A percentile compares a stretch with the other conserved stretches of the same genome.
phyloP scores from a whole-genome alignment of 2,797 vertebrate genomes.

The Lagodon rhomboides region DNA sequence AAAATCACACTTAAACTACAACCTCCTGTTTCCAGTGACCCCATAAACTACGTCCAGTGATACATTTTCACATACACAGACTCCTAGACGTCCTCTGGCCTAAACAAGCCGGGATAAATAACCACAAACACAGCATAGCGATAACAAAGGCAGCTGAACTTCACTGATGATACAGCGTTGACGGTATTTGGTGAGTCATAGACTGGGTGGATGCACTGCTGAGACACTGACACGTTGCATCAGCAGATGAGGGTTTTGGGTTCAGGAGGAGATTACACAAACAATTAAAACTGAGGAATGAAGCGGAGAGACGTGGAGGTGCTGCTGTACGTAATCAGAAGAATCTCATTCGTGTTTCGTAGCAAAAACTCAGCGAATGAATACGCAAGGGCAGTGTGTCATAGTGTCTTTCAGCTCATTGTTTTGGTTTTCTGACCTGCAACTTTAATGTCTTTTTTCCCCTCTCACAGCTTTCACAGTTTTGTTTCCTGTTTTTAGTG shows the following conservation, averaged over 20 bases:
- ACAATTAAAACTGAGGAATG: conserved; percentile 24
- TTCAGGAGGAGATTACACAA: conserved; percentile 33
- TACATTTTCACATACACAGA: conserved; percentile 6
- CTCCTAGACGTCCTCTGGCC: conserved; percentile 6
- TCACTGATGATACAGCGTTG: conserved; percentile 49
- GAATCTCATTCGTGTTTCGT: not conserved
- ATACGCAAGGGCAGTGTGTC: not conserved
- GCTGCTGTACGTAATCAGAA: not conserved
- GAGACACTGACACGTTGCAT: conserved; percentile 43
- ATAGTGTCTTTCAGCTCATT: not conserved
- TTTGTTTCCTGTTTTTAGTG: not conserved
- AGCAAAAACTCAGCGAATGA: not conserved
- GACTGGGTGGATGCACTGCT: conserved; percentile 44
- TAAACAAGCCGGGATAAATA: conserved; percentile 13
- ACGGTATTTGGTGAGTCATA: conserved; percentile 69
- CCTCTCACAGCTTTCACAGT: not conserved
- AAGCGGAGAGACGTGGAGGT: not conserved
- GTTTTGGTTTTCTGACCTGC: not conserved
- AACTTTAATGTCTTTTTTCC: not conserved
- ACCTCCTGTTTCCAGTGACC: conserved; percentile 39
- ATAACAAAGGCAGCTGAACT: conserved; percentile 36
- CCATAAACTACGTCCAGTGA: conserved; percentile 32
- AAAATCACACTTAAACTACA: conserved; percentile 63
- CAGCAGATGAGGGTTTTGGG: conserved; percentile 55
- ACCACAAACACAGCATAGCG: not conserved